Conservation (phyloP, 2,113 vertebrate genomes). For the Platysteira castanea region DNA sequence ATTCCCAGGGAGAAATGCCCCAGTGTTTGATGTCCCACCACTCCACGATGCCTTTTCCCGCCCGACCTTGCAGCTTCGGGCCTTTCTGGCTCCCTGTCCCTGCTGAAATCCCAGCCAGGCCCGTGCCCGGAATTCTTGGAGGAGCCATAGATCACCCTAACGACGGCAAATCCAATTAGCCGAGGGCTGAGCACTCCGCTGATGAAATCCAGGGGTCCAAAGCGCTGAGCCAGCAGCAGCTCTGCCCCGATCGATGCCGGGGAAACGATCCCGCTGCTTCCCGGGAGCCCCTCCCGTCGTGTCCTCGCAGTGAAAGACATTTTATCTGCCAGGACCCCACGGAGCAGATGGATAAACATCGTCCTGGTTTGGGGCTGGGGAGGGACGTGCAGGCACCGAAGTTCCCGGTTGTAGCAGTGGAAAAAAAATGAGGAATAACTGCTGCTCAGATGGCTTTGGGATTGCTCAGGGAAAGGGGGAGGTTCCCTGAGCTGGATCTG, state of each 20-base stretch:
- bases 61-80: background rate
- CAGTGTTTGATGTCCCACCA: background rate
- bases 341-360: background rate
- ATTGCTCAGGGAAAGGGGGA: background rate
- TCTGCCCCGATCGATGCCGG: background rate
- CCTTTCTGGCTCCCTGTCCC: background rate
- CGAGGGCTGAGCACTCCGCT: constrained; percentile 17
- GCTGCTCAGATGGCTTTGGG: background rate
- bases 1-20: background rate
- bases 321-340: background rate
- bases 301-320: background rate
- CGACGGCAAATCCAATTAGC: constrained; percentile 38
- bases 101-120: background rate
- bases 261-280: background rate
- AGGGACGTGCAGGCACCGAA: accelerated
- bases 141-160: background rate
- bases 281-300: background rate
- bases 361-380: accelerated
- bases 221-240: constrained; percentile 42
- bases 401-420: accelerated
- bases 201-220: constrained; percentile 1
- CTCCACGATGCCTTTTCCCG: accelerated
- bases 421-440: background rate
- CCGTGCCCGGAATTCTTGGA: background rate
- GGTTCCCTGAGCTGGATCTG: background rate